phyloP scores from a whole-genome alignment of 2,113 vertebrate species.

The Cervus canadensis region DNA sequence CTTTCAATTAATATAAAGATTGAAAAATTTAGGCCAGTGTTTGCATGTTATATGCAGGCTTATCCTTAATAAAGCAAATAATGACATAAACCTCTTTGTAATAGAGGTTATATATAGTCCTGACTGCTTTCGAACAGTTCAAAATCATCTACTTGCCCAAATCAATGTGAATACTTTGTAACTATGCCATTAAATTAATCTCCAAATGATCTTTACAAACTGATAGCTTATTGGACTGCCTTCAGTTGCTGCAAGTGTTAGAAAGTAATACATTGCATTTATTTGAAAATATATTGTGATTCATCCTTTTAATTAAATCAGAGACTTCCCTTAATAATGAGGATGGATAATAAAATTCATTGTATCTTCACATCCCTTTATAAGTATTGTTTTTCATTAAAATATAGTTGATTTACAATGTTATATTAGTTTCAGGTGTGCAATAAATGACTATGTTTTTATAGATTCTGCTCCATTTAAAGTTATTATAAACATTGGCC shows the following conservation, averaged over 20 bases:
- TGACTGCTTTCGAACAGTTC: neutral
- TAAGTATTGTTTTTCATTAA: neutral
- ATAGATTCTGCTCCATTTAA: neutral
- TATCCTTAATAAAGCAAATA: neutral
- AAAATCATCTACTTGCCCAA: neutral
- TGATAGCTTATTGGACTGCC: neutral
- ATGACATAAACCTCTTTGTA: neutral
- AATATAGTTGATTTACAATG: neutral
- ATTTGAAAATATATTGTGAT: conserved; percentile 19
- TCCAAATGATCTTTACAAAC: conserved; percentile 20
- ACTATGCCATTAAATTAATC: neutral
- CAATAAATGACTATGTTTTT: neutral
- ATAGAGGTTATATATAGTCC: neutral
- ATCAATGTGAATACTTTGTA: neutral
- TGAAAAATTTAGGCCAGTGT: neutral
- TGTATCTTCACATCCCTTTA: neutral
- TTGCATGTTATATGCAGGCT: neutral
- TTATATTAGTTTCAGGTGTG: neutral
- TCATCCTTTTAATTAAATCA: conserved; percentile 37
- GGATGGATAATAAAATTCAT: neutral
- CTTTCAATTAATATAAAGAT: neutral
- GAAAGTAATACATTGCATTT: conserved; percentile 19
- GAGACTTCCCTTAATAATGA: neutral
- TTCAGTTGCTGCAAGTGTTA: neutral
- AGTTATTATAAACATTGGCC: neutral